Percentiles rank a stretch among this genome's conserved stretches.
These are phyloP conservation scores for Trachymyrmex cornetzi DNA, from an alignment of 1,140 invertebrate genomes.

Conservation along the genomic window DNA sequence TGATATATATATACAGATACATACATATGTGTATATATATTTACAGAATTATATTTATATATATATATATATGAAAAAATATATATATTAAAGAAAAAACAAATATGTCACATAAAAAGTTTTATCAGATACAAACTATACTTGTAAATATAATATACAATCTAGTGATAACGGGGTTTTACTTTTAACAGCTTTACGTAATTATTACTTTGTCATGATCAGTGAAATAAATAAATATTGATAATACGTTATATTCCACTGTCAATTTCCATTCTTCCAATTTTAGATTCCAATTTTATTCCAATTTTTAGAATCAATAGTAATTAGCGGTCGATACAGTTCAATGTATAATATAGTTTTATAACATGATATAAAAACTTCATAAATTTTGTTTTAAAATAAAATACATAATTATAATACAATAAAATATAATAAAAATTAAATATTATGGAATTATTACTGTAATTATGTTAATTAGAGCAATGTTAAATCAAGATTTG, in stretches of 20 bases:
- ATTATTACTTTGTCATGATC: constrained; percentile 84
- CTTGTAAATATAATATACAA: constrained; percentile 81
- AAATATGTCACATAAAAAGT: constrained; percentile 60
- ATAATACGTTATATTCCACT: constrained; percentile 76
- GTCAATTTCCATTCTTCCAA: background rate
- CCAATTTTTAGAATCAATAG: background rate
- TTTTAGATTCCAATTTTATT: background rate
- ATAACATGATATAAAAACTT: background rate
- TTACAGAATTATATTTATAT: constrained; percentile 9
- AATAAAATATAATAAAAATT: constrained; percentile 7
- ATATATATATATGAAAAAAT: constrained; percentile 67
- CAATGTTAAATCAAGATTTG: background rate
- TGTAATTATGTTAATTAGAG: background rate
- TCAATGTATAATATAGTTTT: background rate
- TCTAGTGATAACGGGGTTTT: constrained; percentile 82
- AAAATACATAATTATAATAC: background rate
- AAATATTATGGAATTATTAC: background rate
- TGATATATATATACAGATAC: background rate
- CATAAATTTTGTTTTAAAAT: background rate
- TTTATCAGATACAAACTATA: constrained; percentile 68
- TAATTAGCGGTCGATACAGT: background rate
- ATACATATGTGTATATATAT: constrained; percentile 24
- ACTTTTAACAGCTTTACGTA: constrained; percentile 84
- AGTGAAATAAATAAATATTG: constrained; percentile 85
- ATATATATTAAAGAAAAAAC: constrained; percentile 74